These are phyloP conservation scores for Oxyruncus cristatus DNA, from an alignment of 2,113 vertebrate species.

Conservation along the genomic window DNA sequence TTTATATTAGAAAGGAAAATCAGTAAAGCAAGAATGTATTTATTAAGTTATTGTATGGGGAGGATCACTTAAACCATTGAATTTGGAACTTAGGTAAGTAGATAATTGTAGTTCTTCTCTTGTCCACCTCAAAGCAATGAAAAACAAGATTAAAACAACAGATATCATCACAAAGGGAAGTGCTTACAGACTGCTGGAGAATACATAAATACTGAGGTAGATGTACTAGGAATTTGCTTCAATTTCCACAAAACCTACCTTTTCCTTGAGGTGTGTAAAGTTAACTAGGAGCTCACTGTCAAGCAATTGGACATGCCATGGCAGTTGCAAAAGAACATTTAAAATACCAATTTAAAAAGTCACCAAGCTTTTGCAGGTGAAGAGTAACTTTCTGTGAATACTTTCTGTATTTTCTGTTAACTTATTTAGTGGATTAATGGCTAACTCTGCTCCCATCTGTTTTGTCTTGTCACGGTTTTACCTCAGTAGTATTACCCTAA, in stretches of 20 bases:
- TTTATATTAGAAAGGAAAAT: not conserved
- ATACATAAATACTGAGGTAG: not conserved
- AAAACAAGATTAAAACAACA: not conserved
- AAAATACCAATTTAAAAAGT: not conserved
- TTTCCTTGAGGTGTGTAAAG: not conserved
- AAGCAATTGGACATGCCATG: not conserved
- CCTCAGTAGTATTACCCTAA: fast-evolving
- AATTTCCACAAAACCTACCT: not conserved
- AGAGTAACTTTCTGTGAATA: not conserved
- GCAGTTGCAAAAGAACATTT: not conserved
- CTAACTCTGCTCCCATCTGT: not conserved
- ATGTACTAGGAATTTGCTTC: not conserved
- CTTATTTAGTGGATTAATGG: not conserved
- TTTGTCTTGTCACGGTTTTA: not conserved
- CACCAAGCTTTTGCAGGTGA: not conserved
- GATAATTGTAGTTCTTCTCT: not conserved
- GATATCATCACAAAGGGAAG: not conserved
- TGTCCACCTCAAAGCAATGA: not conserved
- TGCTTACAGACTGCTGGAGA: not conserved
- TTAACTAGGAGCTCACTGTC: not conserved
- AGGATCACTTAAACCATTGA: not conserved
- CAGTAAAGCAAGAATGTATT: not conserved
- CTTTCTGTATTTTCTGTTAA: not conserved
- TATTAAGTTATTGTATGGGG: not conserved
- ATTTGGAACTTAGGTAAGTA: not conserved